Base-by-base conservation (phyloP, 2,888 invertebrate genomes). In the Xestia ashworthii region DNA sequence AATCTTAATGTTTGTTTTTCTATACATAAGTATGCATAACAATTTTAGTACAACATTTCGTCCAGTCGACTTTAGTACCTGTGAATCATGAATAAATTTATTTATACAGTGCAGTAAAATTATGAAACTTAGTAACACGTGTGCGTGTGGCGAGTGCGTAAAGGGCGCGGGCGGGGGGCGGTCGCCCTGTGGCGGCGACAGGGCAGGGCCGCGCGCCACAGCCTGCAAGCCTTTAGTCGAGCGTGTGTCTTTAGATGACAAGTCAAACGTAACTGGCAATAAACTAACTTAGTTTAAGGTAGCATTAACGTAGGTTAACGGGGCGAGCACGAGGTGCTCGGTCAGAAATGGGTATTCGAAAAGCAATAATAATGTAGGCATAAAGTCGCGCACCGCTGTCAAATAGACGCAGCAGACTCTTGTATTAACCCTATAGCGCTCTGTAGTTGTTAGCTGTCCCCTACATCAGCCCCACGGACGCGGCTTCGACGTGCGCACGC, bases 291-390 rank as follows among this genome's bases (percentile, higher is more conserved):
- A 95, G 93, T 68, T 38, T 95, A 95, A 95, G 93, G 78, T 96
- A 95, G 92, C 48, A 83, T 89, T 94, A 95, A 93, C 81, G 86
- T 95, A 94, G 91, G 86, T 91, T 94, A 91, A 89, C 64, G 78
- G 85, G 89, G 93, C 88, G 95, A 94, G 94, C 95, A 96, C 96
- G 95, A 94, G 96, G 96, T 96, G 96, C 92, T 95, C 94, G 94
- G 94, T 91, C 91, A 93, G 95, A 94, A 94, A 95, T 96, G 96
- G 97, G 97, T 97, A 97, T 97, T 96, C 97, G 95, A 96, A 95
- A 97, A 97, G 97, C 97, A 97, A 97, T 97, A 97, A 97, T 96
- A 96, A 95, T 91, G 95, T 96, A 97, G 97, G 92, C 91, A 93
- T 91, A 92, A 93, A 94, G 95, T 95, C 94, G 94, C 95, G 95